These are phyloP conservation scores for Lindbergichthys nudifrons DNA, from an alignment of 2,797 vertebrate species.

Conservation along the genomic window DNA sequence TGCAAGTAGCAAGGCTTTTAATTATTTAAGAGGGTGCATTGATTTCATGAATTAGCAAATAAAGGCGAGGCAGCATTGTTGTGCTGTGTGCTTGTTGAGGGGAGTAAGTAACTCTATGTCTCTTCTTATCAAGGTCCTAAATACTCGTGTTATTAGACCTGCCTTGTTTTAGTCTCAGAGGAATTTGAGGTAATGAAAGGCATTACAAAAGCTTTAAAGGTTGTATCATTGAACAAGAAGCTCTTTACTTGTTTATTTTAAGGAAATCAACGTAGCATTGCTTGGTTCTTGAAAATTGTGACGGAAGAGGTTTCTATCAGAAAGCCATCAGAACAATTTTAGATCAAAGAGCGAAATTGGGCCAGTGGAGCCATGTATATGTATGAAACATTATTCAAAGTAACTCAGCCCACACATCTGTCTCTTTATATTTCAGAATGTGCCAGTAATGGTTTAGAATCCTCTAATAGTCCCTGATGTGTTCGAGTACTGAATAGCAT, in stretches of 20 bases:
- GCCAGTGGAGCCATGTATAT: not conserved
- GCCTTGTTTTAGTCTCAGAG: not conserved
- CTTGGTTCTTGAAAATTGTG: slow-evolving; percentile 1
- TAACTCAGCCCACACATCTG: slow-evolving; percentile 13
- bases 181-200: slow-evolving; percentile 2
- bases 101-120: not conserved
- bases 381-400: slow-evolving; percentile 1
- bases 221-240: slow-evolving; percentile 12
- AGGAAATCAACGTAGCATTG: slow-evolving; percentile 9
- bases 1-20: slow-evolving; percentile 62
- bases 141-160: not conserved
- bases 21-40: slow-evolving; percentile 76
- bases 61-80: slow-evolving; percentile 41
- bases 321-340: not conserved
- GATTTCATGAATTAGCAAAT: slow-evolving; percentile 80
- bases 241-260: not conserved
- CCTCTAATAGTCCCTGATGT: not conserved
- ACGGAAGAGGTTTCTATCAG: not conserved
- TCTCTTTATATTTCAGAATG: slow-evolving; percentile 9
- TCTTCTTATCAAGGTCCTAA: not conserved
- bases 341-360: not conserved
- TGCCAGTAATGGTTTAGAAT: slow-evolving; percentile 7
- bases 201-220: not conserved
- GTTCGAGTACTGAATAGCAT: not conserved
- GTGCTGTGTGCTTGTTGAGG: slow-evolving; percentile 21